Evolutionary conservation across 2,113 vertebrate genomes (phyloP), one percentile per base, ranked within the genome.

Genomic region (Larimichthys polyactis): DNA sequence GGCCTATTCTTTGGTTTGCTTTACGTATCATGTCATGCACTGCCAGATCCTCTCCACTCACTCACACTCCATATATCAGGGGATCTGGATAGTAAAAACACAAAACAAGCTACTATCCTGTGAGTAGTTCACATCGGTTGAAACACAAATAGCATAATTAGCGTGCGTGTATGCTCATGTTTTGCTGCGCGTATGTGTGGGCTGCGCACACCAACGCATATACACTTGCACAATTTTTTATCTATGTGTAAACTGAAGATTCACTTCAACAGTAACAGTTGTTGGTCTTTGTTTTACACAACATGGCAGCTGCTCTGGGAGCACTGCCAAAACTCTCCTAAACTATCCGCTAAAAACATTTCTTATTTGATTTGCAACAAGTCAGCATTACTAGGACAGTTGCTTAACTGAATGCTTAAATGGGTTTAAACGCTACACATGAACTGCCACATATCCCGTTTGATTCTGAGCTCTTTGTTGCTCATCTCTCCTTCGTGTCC

Each of bases 41-140:
- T 74, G 68, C 71, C 44, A 80, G 80, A 91, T 86, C 82, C 68
- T 36, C 57, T 60, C 59, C 2, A 19, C 75, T 72, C 51, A 70
- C 70, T 71, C 22, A 72, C 81, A 74, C 78, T 43, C 63, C 16
- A 78, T 78, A 54, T 55, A 69, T 85, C 67, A 83, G 52, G 19
- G 63, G 32, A 72, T 11, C n/a, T 6, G 40, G 60, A 67, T 14
- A 24, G 9, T 16, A 16, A 24, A 59, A 66, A 71, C 11, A 62
- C 49, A 71, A 79, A 66, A 40, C 14, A 79, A 48, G 65, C 22
- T 46, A 3, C n/a, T 10, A 48, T 27, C 29, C 10, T 54, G 51
- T 58, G 19, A 69, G 43, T 15, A 16, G 43, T 75, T 75, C 9
- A 69, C 1, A 44, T 46, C 43, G 52, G 36, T 54, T 19, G 29